Percentiles rank a stretch among this genome's conserved stretches.
These are phyloP conservation scores for Gryon sp. DNA, from an alignment of 1,140 invertebrate genomes.

Conservation along the genomic window DNA sequence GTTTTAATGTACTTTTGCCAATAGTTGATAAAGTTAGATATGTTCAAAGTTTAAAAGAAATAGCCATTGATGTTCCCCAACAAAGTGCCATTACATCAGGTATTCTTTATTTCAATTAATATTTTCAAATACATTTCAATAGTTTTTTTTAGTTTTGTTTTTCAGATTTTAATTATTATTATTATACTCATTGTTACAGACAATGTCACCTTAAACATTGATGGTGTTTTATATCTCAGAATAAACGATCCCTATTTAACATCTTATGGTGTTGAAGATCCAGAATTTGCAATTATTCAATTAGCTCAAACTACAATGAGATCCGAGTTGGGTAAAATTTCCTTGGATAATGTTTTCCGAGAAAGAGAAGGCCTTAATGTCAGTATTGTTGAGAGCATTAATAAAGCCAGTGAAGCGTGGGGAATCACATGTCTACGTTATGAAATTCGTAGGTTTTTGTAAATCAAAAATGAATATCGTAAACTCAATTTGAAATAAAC, in stretches of 20 bases:
- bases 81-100: slow-evolving; percentile 97
- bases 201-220: slow-evolving; percentile 97
- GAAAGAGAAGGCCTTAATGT: slow-evolving; percentile 98
- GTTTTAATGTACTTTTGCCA: slow-evolving; percentile 95
- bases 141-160: not conserved
- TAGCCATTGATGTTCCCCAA: slow-evolving; percentile 99
- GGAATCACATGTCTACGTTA: slow-evolving; percentile 98
- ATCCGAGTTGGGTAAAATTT: slow-evolving; percentile 98
- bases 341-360: slow-evolving; percentile 97
- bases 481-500: not conserved
- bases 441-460: slow-evolving; percentile 92
- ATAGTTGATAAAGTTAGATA: slow-evolving; percentile 97
- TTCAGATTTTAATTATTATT: not conserved
- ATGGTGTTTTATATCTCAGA: slow-evolving; percentile 97
- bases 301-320: slow-evolving; percentile 99
- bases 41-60: slow-evolving; percentile 99
- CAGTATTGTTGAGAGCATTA: slow-evolving; percentile 97
- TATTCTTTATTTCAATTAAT: slow-evolving; percentile 65
- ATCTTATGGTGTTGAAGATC: slow-evolving; percentile 99
- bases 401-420: slow-evolving; percentile 99
- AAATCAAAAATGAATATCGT: not conserved
- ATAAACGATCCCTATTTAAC: slow-evolving; percentile 96
- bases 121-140: not conserved
- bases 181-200: slow-evolving; percentile 80
- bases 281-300: slow-evolving; percentile 99